A percentile compares a stretch with the other conserved stretches of the same genome.
phyloP scores from a whole-genome alignment of 1,140 invertebrate species.

The Agrilus planipennis region DNA sequence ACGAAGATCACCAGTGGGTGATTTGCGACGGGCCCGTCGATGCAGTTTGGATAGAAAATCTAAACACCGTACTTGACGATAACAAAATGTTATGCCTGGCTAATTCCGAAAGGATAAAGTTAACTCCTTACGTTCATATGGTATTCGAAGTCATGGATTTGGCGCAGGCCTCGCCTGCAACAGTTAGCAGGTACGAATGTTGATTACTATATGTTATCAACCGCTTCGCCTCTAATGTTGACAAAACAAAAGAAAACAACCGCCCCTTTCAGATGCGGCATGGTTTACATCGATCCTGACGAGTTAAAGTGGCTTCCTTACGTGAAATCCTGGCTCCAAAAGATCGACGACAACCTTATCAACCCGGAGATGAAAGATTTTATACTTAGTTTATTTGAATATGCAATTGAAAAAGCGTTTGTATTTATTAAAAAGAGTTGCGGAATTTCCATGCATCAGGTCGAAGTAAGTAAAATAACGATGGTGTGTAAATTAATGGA shows the following conservation, averaged over 20 bases:
- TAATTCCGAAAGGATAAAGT: constrained; percentile 82
- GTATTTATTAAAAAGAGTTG: constrained; percentile 53
- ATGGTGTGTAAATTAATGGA: constrained; percentile 63
- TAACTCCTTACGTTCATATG: constrained; percentile 71
- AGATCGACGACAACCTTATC: constrained; percentile 40
- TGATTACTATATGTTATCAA: no score
- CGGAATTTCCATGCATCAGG: constrained; percentile 47
- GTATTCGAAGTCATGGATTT: constrained; percentile 84
- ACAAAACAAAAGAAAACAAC: no score
- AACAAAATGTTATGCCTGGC: constrained; percentile 86
- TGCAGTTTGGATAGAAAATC: constrained; percentile 91
- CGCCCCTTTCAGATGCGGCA: constrained; percentile 51
- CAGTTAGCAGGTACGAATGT: constrained; percentile 52
- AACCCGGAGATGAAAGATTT: constrained; percentile 42
- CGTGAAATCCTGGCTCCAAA: constrained; percentile 67
- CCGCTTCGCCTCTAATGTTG: no score
- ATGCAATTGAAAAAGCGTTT: constrained; percentile 51
- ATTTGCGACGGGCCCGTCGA: constrained; percentile 87
- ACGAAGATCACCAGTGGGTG: constrained; percentile 68
- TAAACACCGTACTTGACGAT: constrained; percentile 88
- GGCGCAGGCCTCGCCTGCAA: constrained; percentile 77
- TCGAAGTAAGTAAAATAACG: constrained; percentile 66
- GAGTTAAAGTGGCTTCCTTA: constrained; percentile 71
- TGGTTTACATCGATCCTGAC: constrained; percentile 82
- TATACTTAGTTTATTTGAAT: constrained; percentile 47